Evolutionary conservation across 2,888 invertebrate genomes (phyloP).

Genomic region (Diogma glabrata): DNA sequence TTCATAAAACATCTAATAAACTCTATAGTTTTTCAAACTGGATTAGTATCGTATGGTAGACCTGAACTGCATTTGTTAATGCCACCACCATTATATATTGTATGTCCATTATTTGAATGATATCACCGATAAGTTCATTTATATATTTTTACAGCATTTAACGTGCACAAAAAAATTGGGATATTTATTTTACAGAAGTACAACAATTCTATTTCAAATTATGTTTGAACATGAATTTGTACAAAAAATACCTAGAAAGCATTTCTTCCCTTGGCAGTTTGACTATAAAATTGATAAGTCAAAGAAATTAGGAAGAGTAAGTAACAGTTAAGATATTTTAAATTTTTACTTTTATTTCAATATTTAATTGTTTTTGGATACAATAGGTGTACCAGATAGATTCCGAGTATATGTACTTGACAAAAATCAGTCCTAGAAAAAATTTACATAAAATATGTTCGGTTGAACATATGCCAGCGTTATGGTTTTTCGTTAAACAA

Average conservation of each 20-base stretch:
- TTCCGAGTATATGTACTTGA: constrained; percentile 46
- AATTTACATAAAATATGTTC: constrained; percentile 40
- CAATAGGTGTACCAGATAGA: too few relatives aligned
- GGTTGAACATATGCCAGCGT: constrained; percentile 44
- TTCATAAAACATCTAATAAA: constrained; percentile 53
- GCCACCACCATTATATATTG: constrained; percentile 48
- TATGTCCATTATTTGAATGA: constrained; percentile 30
- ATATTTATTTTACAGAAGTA: constrained; percentile 41
- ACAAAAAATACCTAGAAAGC: constrained; percentile 46
- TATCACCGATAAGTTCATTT: background rate
- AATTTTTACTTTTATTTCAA: background rate
- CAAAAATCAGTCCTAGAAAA: constrained; percentile 51
- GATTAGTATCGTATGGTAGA: constrained; percentile 45
- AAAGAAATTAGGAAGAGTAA: constrained; percentile 27
- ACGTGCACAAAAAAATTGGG: constrained; percentile 44
- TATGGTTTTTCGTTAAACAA: constrained; percentile 60
- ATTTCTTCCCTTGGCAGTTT: constrained; percentile 53
- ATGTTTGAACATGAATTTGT: constrained; percentile 53
- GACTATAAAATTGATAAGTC: constrained; percentile 24
- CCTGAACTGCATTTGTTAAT: constrained; percentile 50
- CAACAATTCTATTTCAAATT: constrained; percentile 52
- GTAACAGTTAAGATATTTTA: constrained; percentile 9
- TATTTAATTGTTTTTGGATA: constrained; percentile 15
- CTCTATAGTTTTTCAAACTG: constrained; percentile 46
- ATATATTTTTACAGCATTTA: constrained; percentile 36